These are phyloP conservation scores for Liopterus haemorrhoidalis DNA, from an alignment of 2,888 invertebrate genomes.

Conservation along the genomic window DNA sequence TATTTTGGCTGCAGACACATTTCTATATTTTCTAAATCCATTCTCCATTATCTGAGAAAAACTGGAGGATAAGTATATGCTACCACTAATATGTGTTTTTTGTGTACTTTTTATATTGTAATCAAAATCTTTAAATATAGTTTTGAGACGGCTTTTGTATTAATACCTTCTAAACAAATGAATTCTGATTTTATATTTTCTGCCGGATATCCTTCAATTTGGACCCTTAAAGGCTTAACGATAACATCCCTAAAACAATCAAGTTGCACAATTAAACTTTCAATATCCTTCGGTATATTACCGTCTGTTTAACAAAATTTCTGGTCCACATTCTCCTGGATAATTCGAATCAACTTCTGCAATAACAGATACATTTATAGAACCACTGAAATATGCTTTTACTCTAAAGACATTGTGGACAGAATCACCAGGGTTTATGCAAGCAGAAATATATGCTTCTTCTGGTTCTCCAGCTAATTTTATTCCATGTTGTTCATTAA, in stretches of 20 bases:
- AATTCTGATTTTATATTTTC: conserved; percentile 61
- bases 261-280: background rate
- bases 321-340: conserved; percentile 48
- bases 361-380: conserved; percentile 49
- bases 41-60: too few relatives aligned
- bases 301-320: conserved; percentile 46
- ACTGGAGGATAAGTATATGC: too few relatives aligned
- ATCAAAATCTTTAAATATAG: too few relatives aligned
- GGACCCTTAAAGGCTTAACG: conserved; percentile 55
- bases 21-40: too few relatives aligned
- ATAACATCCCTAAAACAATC: conserved; percentile 52
- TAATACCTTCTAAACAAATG: conserved; percentile 61
- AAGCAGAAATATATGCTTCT: conserved; percentile 36
- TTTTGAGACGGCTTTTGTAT: too few relatives aligned
- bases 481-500: too few relatives aligned
- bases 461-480: conserved; percentile 34
- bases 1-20: too few relatives aligned
- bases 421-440: conserved; percentile 39
- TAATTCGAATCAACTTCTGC: conserved; percentile 48
- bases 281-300: conserved; percentile 31
- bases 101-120: too few relatives aligned
- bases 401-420: conserved; percentile 39
- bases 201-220: conserved; percentile 66
- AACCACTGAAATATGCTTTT: conserved; percentile 37
- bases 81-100: too few relatives aligned